A percentile compares a stretch with the other conserved stretches of the same genome.
phyloP scores from a whole-genome alignment of 1,140 invertebrate species.

The Sipha flava region DNA sequence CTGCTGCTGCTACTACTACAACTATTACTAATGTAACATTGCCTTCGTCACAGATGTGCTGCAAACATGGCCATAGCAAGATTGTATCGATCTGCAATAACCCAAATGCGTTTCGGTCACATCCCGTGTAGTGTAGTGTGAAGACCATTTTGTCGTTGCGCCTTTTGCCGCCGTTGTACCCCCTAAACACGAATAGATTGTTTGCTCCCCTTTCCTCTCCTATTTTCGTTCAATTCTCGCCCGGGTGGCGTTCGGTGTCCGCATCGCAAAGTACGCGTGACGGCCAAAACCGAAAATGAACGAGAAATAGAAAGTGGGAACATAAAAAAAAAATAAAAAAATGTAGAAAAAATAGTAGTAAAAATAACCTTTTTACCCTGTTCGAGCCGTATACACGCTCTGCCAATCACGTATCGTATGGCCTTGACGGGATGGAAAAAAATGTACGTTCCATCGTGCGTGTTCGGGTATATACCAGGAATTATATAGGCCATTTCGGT shows the following conservation, averaged over 20 bases:
- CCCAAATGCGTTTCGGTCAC: constrained; percentile 7
- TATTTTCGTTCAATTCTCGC: neutral
- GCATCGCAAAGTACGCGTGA: too few species aligned
- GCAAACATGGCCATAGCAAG: neutral
- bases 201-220: neutral
- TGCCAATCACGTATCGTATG: too few species aligned
- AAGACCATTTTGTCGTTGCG: constrained; percentile 1
- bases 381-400: too few species aligned
- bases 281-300: too few species aligned
- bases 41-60: constrained; percentile 6
- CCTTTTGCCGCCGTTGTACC: neutral
- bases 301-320: too few species aligned
- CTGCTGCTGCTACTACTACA: neutral
- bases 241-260: neutral
- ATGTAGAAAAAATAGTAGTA: too few species aligned
- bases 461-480: too few species aligned
- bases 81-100: constrained; percentile 28
- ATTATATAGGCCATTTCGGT: too few species aligned
- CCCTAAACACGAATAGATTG: neutral
- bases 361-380: too few species aligned
- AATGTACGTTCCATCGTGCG: too few species aligned
- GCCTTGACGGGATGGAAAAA: too few species aligned
- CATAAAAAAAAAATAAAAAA: too few species aligned
- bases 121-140: neutral
- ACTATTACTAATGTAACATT: neutral